phyloP scores from a whole-genome alignment of 1,140 invertebrate genomes.

The Formica exsecta region DNA sequence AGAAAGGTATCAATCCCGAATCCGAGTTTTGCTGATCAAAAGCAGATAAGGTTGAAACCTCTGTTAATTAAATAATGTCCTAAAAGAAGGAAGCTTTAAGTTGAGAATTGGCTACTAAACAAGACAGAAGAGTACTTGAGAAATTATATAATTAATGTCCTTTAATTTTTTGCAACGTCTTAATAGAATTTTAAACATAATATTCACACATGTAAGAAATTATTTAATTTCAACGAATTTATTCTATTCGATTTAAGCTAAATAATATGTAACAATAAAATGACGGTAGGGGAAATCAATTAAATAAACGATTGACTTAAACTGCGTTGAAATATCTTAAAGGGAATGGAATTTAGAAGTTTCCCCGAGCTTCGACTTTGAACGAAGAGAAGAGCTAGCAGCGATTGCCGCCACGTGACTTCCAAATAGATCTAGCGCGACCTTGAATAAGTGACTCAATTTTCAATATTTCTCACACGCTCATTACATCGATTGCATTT shows the following conservation, averaged over 20 bases:
- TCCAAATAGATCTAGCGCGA: slow-evolving; percentile 10
- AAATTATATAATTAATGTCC: not conserved
- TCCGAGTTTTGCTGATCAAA: not conserved
- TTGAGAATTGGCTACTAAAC: not conserved
- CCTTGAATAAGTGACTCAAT: slow-evolving; percentile 29
- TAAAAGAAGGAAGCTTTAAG: not conserved
- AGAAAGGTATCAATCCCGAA: slow-evolving; percentile 20
- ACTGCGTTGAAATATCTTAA: not conserved
- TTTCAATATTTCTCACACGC: slow-evolving; percentile 8
- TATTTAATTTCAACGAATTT: not conserved
- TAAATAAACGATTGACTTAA: not conserved
- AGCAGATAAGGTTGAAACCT: not conserved
- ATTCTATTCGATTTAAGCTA: not conserved
- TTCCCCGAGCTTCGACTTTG: not conserved
- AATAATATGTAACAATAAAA: not conserved
- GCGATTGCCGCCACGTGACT: slow-evolving; percentile 39
- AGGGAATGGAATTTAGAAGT: slow-evolving; percentile 36
- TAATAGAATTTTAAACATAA: not conserved
- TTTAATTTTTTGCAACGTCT: not conserved
- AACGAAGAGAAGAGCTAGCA: slow-evolving; percentile 4
- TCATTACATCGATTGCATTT: not conserved
- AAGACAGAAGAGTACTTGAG: too few species aligned
- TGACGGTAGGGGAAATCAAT: not conserved
- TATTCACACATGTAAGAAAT: not conserved
- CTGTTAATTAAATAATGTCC: slow-evolving; percentile 25